Evolutionary conservation across 2,797 vertebrate species (phyloP), one percentile per base, ranked within the genome.

Genomic region (Prunella strophiata): DNA sequence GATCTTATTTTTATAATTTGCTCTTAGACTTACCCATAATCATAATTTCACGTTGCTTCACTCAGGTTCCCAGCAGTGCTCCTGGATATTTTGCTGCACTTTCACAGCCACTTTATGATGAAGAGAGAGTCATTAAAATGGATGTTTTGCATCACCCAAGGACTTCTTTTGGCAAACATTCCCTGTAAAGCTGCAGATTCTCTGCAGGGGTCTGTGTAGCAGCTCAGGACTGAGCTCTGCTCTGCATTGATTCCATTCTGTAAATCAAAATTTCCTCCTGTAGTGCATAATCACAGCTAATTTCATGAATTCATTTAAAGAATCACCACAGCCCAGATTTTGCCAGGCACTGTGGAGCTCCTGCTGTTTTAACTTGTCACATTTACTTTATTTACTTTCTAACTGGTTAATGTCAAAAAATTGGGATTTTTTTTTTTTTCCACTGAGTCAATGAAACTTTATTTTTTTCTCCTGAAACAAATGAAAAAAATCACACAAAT

Each of bases 1-100:
- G 10, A 32, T 79, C 27, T n/a, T n/a, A 57, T 73, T 93, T 91
- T 85, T 82, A n/a, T 62, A 54, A 91, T 79, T 94, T 85, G 29
- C 66, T 91, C 67, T 75, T 43, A 22, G 19, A 38, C 9, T 67
- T 32, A 30, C 54, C 48, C 61, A 78, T 83, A 78, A 88, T 71
- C 87, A 73, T 71, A 48, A 74, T 70, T 66, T 25, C 50, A 22
- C 4, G 4, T 81, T 79, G 72, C 85, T 93, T 93, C 62, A 30
- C 40, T 73, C 43, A 26, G 48, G 54, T 70, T 66, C 65, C 65
- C 85, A 71, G 78, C 82, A 78, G 75, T 4, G 47, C 47, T 72
- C 48, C 43, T 52, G 66, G 47, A 43, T 57, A 10, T 78, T 81
- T 36, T 40, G 58, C 36, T 76, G 82, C 42, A 43, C 19, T 92